These are phyloP conservation scores for Pseudorasbora parva DNA, from an alignment of 2,113 vertebrate genomes.

Conservation along the genomic window DNA sequence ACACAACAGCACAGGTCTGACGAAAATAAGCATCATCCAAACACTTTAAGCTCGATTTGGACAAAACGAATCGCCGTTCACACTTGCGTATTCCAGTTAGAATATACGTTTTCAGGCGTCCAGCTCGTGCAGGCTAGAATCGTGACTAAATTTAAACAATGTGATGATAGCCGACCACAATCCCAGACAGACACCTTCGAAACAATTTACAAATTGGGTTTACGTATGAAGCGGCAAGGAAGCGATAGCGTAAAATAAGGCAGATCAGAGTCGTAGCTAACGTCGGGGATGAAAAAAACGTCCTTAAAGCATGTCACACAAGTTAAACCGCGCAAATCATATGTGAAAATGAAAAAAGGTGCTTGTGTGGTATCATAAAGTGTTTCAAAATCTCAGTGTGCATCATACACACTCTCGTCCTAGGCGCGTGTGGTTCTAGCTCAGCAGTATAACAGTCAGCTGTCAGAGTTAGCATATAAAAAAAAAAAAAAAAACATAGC, in stretches of 20 bases:
- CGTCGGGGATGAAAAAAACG: not conserved
- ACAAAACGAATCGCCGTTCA: not conserved
- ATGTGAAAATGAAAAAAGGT: constrained; percentile 32
- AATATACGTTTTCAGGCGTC: not conserved
- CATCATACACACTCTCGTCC: constrained; percentile 25
- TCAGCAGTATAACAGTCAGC: constrained; percentile 46
- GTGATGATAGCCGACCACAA: constrained; percentile 9
- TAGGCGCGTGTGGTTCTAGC: constrained; percentile 26
- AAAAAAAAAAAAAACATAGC: constrained; percentile 43
- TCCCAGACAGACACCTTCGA: not conserved
- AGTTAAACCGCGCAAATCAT: constrained; percentile 5
- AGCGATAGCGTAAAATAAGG: constrained; percentile 12
- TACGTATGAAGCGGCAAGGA: constrained; percentile 7
- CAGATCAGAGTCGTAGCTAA: constrained; percentile 15
- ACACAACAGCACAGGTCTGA: constrained; percentile 20
- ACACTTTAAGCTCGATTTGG: not conserved
- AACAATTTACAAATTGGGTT: not conserved
- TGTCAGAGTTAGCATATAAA: constrained; percentile 45
- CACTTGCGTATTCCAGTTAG: constrained; percentile 21
- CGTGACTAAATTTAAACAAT: not conserved
- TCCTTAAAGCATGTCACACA: constrained; percentile 17
- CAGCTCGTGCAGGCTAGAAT: not conserved
- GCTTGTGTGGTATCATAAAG: constrained; percentile 28
- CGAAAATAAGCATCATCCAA: constrained; percentile 4
- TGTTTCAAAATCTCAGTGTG: constrained; percentile 32